Evolutionary conservation across 2,113 vertebrate genomes (phyloP), one percentile per base, ranked within the genome.

Genomic region (Raja brachyura): DNA sequence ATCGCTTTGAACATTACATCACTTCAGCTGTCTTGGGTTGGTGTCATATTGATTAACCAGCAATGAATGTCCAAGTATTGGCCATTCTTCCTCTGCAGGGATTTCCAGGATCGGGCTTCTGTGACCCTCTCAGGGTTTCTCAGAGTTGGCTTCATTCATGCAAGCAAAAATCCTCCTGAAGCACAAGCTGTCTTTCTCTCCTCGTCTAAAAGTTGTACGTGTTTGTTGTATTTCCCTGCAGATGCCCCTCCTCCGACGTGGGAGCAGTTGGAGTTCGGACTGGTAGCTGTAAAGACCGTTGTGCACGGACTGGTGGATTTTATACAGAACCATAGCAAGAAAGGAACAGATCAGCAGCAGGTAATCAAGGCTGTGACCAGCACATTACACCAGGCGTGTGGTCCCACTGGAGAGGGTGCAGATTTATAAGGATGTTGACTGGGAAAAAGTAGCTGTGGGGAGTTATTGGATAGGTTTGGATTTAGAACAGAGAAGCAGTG

Each of bases 291-390:
- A 93, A 98, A 98, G 94, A 99, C 98, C 1, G 99, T 99, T 92
- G 99, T 99, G 78, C 99, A 99, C 59, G 99, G 99, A 5, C 96
- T 99, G 93, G 99, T 99, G 94, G 98, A 99, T 96, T 99, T 99
- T 94, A 99, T 99, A 93, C 99, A 99, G 95, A 99, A 99, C 95
- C 98, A 99, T 94, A 99, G 99, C 96, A 99, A 99, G 95, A 99
- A 99, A 95, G 98, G 98, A 95, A 96, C 98, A 18, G 98, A 99
- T 94, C 98, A 99, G 93, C 98, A 99, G 93, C 99, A 99, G 97
- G 98, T 99, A 93, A 94, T 96, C 59, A 18, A 18, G 22, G 14
- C 68, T 93, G 9, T 5, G 10, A 9, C 22, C 74, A 76, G 13
- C 90, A 54, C 33, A 13, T 10, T 18, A 73, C 18, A 20, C 16